These are phyloP conservation scores for Tenthredo livida DNA, from an alignment of 2,888 invertebrate species.

Conservation along the genomic window DNA sequence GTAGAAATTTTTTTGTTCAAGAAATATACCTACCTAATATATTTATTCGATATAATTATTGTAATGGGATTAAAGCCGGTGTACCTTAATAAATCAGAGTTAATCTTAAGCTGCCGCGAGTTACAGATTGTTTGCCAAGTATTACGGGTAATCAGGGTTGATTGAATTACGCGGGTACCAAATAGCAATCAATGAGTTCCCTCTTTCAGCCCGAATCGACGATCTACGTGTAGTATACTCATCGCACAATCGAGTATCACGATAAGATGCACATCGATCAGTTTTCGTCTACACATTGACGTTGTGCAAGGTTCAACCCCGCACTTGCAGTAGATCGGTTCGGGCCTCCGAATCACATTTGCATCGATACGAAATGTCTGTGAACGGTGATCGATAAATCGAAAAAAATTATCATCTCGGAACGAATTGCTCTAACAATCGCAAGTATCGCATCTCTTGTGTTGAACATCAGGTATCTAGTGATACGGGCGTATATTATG, in stretches of 20 bases:
- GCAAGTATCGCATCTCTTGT: not conserved
- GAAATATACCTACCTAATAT: not conserved
- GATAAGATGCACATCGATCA: not conserved
- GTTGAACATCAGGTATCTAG: not conserved
- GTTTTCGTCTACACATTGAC: not conserved
- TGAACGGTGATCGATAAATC: not conserved
- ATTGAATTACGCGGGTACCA: slow-evolving; percentile 21
- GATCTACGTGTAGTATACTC: not conserved
- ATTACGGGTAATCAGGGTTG: slow-evolving; percentile 10
- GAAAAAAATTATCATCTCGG: not conserved
- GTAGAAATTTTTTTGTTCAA: not conserved
- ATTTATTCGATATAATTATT: not conserved
- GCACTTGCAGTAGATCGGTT: not conserved
- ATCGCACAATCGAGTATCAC: not conserved
- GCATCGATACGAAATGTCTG: not conserved
- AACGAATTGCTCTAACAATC: not conserved
- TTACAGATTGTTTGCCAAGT: slow-evolving; percentile 21
- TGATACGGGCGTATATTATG: not conserved
- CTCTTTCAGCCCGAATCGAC: not conserved
- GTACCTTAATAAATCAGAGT: slow-evolving; percentile 15
- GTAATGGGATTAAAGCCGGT: not conserved
- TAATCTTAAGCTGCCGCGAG: not conserved
- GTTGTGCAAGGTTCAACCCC: not conserved
- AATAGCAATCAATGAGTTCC: not conserved
- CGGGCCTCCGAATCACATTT: not conserved